Conservation (phyloP, 2,113 vertebrate genomes). For the Pristiophorus japonicus region DNA sequence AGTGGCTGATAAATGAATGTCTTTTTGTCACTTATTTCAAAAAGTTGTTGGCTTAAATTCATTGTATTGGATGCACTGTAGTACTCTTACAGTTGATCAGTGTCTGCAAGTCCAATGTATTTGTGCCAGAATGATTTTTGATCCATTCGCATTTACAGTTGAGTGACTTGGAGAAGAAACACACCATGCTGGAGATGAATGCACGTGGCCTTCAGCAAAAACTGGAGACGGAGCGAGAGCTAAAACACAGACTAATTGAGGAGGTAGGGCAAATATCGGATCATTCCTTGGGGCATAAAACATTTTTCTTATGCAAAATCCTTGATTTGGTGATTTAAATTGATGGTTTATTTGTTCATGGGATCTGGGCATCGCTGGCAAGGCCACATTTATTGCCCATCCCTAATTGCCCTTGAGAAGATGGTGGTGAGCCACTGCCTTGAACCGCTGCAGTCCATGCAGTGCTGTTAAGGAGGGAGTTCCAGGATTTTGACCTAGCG, state of each 20-base stretch:
- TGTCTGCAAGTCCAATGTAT: not conserved
- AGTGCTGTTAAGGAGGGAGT: no score
- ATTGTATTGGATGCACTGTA: not conserved
- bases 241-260: slow-evolving; percentile 91
- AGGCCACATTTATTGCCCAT: no score
- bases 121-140: not conserved
- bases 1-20: not conserved
- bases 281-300: no score
- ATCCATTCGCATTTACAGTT: slow-evolving; percentile 56
- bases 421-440: no score
- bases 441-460: no score
- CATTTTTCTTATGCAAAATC: slow-evolving; percentile 4
- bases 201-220: slow-evolving; percentile 93
- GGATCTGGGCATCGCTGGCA: no score
- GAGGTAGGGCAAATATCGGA: slow-evolving; percentile 63
- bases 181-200: slow-evolving; percentile 95
- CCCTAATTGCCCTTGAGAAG: no score
- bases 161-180: slow-evolving; percentile 95
- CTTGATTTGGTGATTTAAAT: no score
- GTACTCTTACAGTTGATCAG: not conserved
- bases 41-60: not conserved
- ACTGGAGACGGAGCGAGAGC: slow-evolving; percentile 88
- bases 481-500: no score
- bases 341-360: no score
- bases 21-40: not conserved